These are phyloP conservation scores for Elachura formosa DNA, from an alignment of 2,113 vertebrate species.

Conservation along the genomic window DNA sequence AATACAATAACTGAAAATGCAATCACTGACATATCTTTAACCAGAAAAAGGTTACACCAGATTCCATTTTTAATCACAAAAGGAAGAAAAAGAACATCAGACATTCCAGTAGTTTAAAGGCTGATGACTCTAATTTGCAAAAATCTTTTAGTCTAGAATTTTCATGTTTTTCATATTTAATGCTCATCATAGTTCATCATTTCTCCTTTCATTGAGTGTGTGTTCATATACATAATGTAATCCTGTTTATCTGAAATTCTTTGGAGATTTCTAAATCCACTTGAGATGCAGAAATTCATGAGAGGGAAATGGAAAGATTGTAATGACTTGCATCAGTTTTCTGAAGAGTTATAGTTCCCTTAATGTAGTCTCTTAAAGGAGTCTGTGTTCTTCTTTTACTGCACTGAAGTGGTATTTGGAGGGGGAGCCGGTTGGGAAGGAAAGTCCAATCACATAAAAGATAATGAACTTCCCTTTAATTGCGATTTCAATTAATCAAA, in stretches of 20 bases:
- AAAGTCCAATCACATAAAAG: not conserved
- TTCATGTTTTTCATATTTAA: not conserved
- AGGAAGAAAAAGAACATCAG: not conserved
- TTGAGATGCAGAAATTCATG: not conserved
- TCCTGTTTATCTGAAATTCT: not conserved
- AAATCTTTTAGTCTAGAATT: not conserved
- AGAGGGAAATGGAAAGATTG: not conserved
- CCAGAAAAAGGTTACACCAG: not conserved
- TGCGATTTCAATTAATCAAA: not conserved
- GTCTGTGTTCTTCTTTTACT: not conserved
- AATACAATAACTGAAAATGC: not conserved
- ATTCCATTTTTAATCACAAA: not conserved
- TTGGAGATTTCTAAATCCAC: not conserved
- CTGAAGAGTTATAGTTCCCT: not conserved
- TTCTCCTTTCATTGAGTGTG: not conserved
- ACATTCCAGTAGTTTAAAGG: not conserved
- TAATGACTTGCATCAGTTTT: not conserved
- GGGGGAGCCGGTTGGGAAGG: fast-evolving
- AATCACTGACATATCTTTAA: not conserved
- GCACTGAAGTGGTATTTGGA: not conserved
- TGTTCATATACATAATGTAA: not conserved
- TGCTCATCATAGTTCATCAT: not conserved
- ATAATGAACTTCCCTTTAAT: not conserved
- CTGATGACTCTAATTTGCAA: not conserved
- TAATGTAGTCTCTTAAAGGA: not conserved